Base-by-base conservation (phyloP, 2,113 vertebrate genomes). In the Rhegmatorhina hoffmannsi region DNA sequence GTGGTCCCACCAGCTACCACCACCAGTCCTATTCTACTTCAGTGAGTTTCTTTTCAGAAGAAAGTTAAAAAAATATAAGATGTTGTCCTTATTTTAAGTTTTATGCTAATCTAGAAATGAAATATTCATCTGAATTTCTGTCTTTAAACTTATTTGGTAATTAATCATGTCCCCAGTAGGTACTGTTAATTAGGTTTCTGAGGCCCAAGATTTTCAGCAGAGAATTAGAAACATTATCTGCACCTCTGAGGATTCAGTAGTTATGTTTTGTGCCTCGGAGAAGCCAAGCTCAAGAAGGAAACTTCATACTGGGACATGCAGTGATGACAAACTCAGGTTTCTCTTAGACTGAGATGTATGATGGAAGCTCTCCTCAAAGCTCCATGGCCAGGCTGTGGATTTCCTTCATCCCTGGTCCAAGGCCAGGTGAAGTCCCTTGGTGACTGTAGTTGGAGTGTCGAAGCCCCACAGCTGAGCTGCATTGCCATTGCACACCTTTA, bases 111-210 rank as follows among this genome's bases (percentile, higher is more conserved):
- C 60, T 72, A 60, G 40, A 88, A 93, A 94, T 94, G 10, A 93
- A 96, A 97, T 90, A 95, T 93, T 97, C 9, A 94, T 96, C 79
- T 84, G 60, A 59, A 92, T 84, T 86, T 90, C 36, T 92, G 70
- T 83, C 89, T 80, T 96, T 59, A 94, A 90, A 70, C 79, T 81
- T 81, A 67, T 95, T 96, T 95, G 64, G 85, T 94, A 95, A 95
- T 91, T 96, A 96, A 96, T 88, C 85, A 72, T 33, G 55, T 75
- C 62, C 93, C 87, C 79, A 91, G 43, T 77, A 95, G 88, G 82
- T 96, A 94, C 84, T 72, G 70, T 93, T 95, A 97, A 95, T 94
- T 93, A 96, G 63, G 72, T 96, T 97, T 97, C 85, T 67, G 56
- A 91, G 72, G 63, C 63, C 68, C 40, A 47, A 43, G 68, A 59